Conservation (phyloP, 2,888 invertebrate species). For the Cataglyphis rosenhaueri region DNA sequence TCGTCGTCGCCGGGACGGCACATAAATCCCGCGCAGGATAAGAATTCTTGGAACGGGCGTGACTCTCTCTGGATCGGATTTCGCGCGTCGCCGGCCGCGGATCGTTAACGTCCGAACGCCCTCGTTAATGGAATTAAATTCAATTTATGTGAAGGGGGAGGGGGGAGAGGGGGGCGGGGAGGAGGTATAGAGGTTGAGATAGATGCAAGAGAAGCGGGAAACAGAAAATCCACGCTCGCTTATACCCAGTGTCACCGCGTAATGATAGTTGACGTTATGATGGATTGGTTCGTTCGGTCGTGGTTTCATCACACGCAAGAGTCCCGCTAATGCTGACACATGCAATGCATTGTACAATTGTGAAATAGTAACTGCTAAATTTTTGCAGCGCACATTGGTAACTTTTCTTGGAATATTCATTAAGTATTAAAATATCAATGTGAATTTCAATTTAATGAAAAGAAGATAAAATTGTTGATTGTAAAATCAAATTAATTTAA, state of each 20-base stretch:
- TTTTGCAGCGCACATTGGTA: not conserved
- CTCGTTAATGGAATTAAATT: conserved; percentile 54
- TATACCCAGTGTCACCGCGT: conserved; percentile 45
- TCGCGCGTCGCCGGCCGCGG: conserved; percentile 44
- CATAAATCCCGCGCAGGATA: conserved; percentile 72
- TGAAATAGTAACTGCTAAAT: not conserved
- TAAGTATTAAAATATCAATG: not conserved
- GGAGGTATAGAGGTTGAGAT: not conserved
- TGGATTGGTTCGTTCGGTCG: conserved; percentile 49
- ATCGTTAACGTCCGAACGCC: conserved; percentile 57
- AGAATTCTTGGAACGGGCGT: conserved; percentile 66
- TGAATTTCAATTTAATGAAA: not conserved
- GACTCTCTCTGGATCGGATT: conserved; percentile 67
- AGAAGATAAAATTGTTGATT: not conserved
- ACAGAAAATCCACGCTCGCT: conserved; percentile 36
- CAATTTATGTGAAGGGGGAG: conserved; percentile 30
- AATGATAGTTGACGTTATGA: conserved; percentile 55
- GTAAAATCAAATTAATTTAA: not conserved
- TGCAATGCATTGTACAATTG: conserved; percentile 25
- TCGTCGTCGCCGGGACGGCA: conserved; percentile 63
- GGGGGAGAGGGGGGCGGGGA: too few relatives aligned
- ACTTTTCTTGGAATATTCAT: conserved; percentile 20
- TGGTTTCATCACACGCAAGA: conserved; percentile 43
- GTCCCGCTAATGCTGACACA: conserved; percentile 13
- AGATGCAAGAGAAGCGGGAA: not conserved